Base-by-base conservation (phyloP, 2,113 vertebrate genomes). In the Chaetodon auriga region DNA sequence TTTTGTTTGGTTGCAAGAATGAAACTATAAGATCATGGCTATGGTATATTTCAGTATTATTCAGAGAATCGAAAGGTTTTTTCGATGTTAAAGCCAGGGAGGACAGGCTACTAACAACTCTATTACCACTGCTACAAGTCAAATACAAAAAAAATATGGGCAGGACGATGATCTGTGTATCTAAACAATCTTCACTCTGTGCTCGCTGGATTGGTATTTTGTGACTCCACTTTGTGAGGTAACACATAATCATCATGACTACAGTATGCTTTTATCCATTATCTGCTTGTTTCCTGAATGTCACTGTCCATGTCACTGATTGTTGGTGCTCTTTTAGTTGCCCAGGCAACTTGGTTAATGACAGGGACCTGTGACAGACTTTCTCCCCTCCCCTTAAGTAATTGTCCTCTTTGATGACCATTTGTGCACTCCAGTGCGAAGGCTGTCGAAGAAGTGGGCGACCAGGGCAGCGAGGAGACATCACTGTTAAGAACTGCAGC, bases 331-430 rank as follows among this genome's bases (percentile, higher is more conserved):
- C 38, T 88, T 90, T 80, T 68, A 76, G 90, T 90, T 89, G 48
- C 88, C 90, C 55, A 68, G 90, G 89, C 81, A 90, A 91, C 91
- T 58, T n/a, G 10, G 63, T 86, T 91, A 91, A 92, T 91, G 88
- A 88, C 83, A 77, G 75, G 71, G 78, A 73, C 68, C 69, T 64
- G 41, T 81, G 78, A 78, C 85, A 84, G 72, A 60, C 38, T 35
- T 68, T 7, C 21, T 8, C 21, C 6, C 21, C 6, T 18, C 2
- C 14, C n/a, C 30, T 30, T 36, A 62, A 43, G 61, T 89, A 82
- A 89, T 88, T 82, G 80, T 80, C 64, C 75, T 84, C 85, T 87
- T 66, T 87, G 88, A 85, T 84, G 82, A 89, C 80, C 74, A 46
- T 87, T 88, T 89, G 70, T 90, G 86, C 74, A 68, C 78, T 90